These are phyloP conservation scores for Xyrichtys novacula DNA, from an alignment of 2,797 vertebrate genomes.

Conservation along the genomic window DNA sequence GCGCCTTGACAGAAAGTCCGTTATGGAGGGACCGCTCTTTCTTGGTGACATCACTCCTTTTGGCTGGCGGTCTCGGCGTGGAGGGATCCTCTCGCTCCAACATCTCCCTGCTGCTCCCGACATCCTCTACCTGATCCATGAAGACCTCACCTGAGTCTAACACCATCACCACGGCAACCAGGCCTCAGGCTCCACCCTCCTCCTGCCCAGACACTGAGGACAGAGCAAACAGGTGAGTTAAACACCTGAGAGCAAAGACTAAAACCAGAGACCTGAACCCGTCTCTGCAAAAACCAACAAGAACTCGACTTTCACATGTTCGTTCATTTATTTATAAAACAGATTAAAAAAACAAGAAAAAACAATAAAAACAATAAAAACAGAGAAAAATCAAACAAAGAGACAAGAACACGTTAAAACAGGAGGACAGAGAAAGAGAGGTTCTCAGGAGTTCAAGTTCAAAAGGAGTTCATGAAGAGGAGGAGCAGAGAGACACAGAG, in stretches of 20 bases:
- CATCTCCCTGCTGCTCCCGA: conserved; percentile 49
- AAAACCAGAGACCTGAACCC: no score
- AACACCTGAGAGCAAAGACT: neutral
- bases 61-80: conserved; percentile 26
- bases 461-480: no score
- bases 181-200: conserved; percentile 48
- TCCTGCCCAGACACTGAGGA: conserved; percentile 25
- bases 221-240: neutral
- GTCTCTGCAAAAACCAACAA: no score
- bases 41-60: conserved; percentile 53
- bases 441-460: no score
- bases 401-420: no score
- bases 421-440: no score
- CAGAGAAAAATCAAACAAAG: no score
- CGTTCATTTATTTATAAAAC: no score
- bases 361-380: no score
- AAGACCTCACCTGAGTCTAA: conserved; percentile 86
- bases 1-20: conserved; percentile 62
- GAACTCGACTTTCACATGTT: no score
- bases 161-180: conserved; percentile 86
- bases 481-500: no score
- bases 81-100: conserved; percentile 50
- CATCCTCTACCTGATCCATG: conserved; percentile 81
- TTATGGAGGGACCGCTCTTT: conserved; percentile 72
- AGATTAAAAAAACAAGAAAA: no score